A percentile compares a stretch with the other conserved stretches of the same genome.
Evolutionary conservation across 2,797 vertebrate genomes (phyloP).

Genomic region (Avahi laniger): DNA sequence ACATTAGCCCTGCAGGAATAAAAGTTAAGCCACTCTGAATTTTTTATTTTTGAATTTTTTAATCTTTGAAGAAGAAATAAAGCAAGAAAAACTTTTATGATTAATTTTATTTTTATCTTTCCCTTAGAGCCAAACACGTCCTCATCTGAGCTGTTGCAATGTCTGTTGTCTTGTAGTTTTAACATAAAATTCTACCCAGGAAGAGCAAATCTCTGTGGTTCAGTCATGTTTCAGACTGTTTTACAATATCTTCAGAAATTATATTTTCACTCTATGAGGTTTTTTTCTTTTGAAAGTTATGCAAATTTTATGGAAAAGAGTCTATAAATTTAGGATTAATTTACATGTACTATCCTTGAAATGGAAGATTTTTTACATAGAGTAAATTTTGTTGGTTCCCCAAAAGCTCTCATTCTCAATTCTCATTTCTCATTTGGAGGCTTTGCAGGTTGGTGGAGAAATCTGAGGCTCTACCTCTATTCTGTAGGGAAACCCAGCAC

Average conservation of each 20-base stretch:
- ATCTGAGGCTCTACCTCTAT: neutral
- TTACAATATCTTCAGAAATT: neutral
- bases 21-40: neutral
- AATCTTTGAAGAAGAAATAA: constrained; percentile 17
- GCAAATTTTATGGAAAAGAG: neutral
- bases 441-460: neutral
- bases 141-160: neutral
- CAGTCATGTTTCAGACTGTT: neutral
- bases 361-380: neutral
- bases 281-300: neutral
- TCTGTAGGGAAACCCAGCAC: neutral
- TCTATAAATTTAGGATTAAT: neutral
- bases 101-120: neutral
- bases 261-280: neutral
- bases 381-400: neutral
- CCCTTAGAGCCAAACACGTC: neutral
- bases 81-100: neutral
- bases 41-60: constrained; percentile 1
- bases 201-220: neutral
- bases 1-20: neutral
- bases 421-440: neutral
- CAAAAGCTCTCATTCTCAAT: neutral
- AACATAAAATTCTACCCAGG: neutral
- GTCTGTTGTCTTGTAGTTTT: neutral
- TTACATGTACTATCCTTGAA: neutral